A percentile compares a stretch with the other conserved stretches of the same genome.
Conservation (phyloP, 2,888 invertebrate genomes). For the Cerastis leucographa region DNA sequence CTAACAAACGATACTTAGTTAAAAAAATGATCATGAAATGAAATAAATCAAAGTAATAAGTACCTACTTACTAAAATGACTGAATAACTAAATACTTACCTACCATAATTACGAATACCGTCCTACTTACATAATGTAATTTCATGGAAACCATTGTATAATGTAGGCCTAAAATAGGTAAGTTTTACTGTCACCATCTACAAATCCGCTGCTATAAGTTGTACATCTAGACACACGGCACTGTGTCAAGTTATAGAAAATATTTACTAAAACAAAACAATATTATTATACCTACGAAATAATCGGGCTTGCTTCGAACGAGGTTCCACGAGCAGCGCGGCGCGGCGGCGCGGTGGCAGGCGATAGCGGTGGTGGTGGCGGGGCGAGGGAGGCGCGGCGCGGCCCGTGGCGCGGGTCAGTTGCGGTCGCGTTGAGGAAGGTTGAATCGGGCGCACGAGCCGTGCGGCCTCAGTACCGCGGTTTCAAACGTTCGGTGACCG, state of each 20-base stretch:
- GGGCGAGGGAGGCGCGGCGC: conserved; percentile 59
- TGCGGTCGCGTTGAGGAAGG: conserved; percentile 91
- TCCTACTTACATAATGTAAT: background rate
- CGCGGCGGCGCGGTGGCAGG: conserved; percentile 49
- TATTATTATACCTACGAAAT: conserved; percentile 39
- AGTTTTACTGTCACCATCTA: background rate
- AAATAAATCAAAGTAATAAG: background rate
- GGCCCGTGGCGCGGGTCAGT: conserved; percentile 88
- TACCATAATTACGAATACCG: background rate
- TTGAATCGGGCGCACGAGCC: conserved; percentile 90
- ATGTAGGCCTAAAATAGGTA: background rate
- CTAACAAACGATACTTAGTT: too few species aligned
- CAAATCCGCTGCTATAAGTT: background rate
- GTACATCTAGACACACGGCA: background rate
- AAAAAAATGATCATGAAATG: too few species aligned
- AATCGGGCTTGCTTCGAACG: conserved; percentile 49
- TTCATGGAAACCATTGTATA: background rate
- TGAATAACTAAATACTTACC: background rate
- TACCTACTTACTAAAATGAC: background rate
- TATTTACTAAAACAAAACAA: conserved; percentile 31
- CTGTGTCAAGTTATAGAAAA: background rate
- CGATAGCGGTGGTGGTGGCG: conserved; percentile 49
- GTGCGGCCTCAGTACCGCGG: conserved; percentile 84
- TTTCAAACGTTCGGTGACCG: conserved; percentile 89
- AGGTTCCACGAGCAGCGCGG: conserved; percentile 49